Conservation (phyloP, 2,888 invertebrate genomes). For the Sinohyriopsis cumingii region DNA sequence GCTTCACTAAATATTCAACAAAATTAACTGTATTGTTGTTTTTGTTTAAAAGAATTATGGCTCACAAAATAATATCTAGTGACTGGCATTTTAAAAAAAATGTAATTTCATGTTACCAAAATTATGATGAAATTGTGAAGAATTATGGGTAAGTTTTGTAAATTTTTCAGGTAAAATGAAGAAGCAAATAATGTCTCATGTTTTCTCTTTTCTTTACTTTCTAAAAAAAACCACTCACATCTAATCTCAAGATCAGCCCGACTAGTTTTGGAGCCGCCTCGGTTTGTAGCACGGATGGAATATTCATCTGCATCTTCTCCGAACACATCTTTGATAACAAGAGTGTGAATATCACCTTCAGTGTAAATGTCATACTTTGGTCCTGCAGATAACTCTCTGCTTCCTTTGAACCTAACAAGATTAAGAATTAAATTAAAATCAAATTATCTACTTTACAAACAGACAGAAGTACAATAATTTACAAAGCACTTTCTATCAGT, state of each 20-base stretch:
- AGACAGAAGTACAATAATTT: background rate
- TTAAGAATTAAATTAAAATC: background rate
- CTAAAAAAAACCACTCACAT: constrained; percentile 79
- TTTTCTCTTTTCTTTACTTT: too few relatives aligned
- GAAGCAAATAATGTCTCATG: too few relatives aligned
- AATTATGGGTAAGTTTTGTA: too few relatives aligned
- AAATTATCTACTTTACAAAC: background rate
- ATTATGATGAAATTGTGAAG: too few relatives aligned
- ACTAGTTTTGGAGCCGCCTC: constrained; percentile 95
- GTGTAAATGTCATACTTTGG: constrained; percentile 92
- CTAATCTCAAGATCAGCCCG: constrained; percentile 95
- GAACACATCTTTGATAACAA: constrained; percentile 93
- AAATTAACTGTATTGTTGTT: too few relatives aligned
- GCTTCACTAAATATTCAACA: too few relatives aligned
- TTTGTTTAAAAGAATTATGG: too few relatives aligned
- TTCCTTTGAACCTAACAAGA: constrained; percentile 88
- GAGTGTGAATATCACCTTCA: constrained; percentile 88
- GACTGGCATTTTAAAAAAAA: too few relatives aligned
- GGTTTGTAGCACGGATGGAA: constrained; percentile 94
- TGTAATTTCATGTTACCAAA: too few relatives aligned
- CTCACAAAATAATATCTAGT: too few relatives aligned
- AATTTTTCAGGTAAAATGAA: too few relatives aligned
- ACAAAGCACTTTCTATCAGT: background rate
- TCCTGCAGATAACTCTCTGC: constrained; percentile 93
- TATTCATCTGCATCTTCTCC: constrained; percentile 99